Percentiles rank a stretch among this genome's conserved stretches.
Evolutionary conservation across 2,113 vertebrate genomes (phyloP).

Genomic region (Abramis brama): DNA sequence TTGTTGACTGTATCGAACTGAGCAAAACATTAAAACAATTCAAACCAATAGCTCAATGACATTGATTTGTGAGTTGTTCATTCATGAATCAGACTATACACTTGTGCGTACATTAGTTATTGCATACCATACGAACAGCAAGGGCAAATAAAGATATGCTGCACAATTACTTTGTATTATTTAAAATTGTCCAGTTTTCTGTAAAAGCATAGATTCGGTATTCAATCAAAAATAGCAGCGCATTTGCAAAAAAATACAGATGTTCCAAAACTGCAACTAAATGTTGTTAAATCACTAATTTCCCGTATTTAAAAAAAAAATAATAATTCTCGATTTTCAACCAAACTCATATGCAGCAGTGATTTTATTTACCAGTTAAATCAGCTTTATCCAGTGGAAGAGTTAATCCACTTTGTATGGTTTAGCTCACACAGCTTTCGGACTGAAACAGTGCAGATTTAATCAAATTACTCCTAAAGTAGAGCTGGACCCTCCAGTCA

Average conservation of each 20-base stretch:
- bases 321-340: slow-evolving; percentile 23
- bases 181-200: too few species aligned
- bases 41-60: too few species aligned
- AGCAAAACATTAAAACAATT: too few species aligned
- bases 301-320: background rate
- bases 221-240: background rate
- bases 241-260: background rate
- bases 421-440: slow-evolving; percentile 69
- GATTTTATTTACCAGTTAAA: slow-evolving; percentile 73
- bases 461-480: slow-evolving; percentile 70
- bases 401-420: slow-evolving; percentile 76
- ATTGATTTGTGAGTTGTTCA: too few species aligned
- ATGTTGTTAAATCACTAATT: background rate
- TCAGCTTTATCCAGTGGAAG: slow-evolving; percentile 71
- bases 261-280: background rate
- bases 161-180: too few species aligned
- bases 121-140: too few species aligned
- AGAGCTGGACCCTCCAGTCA: slow-evolving; percentile 62
- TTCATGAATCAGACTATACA: too few species aligned
- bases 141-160: too few species aligned
- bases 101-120: too few species aligned
- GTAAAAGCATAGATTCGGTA: background rate
- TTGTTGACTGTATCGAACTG: too few species aligned
- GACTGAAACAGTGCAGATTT: slow-evolving; percentile 73
- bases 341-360: slow-evolving; percentile 64